Base-by-base conservation (phyloP, 2,797 vertebrate genomes). In the Clarias laeviceps region DNA sequence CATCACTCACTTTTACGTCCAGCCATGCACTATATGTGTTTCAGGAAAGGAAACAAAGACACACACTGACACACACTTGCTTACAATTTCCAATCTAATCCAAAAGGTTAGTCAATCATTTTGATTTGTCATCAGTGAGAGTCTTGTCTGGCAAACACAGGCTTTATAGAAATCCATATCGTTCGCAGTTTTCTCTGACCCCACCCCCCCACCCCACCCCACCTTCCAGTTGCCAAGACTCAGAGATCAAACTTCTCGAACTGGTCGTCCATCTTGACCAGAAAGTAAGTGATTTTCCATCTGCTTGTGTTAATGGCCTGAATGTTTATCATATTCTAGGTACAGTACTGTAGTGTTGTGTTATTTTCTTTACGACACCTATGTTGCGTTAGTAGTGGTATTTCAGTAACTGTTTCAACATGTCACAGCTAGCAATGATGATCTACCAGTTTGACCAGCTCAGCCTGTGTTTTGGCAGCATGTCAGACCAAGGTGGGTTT, bases 1-100 rank as follows among this genome's bases (percentile, higher is more conserved):
- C 92, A 92, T 95, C 93, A 95, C 88, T 69, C 65, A 87, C 87
- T 84, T 91, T 89, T 88, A 93, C 91, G 91, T 92, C 87, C 88
- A 88, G 88, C 69, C 83, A 81, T 84, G 73, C 64, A 59, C 73
- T 12, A 4, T 24, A 56, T 79, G 82, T 61, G 64, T 72, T 86
- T 73, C 40, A 86, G 65, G 79, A 83, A 85, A 80, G 74, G 61
- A 79, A 88, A 83, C n/a, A 64, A 61, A 83, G 74, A 83, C 22
- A 34, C 74, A 79, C 5, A 27, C 65, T 83, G 81, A 83, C 77
- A 85, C 68, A 65, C 76, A 68, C n/a, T 64, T 40, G 32, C 6
- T 62, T 72, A 83, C 37, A 62, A n/a, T 86, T 83, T 72, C 73
- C 81, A 83, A 59, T 72, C 76, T 50, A 18, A 12, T 50, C 45